Conservation (phyloP, 2,888 invertebrate genomes). For the Merodon equestris region DNA sequence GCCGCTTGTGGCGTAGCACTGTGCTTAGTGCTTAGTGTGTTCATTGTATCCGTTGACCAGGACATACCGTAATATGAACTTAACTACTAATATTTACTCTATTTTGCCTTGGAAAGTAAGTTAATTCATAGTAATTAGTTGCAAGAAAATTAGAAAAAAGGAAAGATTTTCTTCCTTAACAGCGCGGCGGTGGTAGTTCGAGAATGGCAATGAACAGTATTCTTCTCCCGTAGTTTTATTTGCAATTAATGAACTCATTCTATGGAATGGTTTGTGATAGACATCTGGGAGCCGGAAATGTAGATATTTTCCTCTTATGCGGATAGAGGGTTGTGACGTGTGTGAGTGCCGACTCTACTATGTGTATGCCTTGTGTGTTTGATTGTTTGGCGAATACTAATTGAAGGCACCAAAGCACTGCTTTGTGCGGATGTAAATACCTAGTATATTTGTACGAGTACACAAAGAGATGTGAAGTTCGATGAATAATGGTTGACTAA, state of each 20-base stretch:
- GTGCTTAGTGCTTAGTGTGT: too few relatives aligned
- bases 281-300: constrained; percentile 67
- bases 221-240: constrained; percentile 47
- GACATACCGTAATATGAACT: constrained; percentile 49
- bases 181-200: constrained; percentile 2
- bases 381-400: constrained; percentile 52
- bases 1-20: too few relatives aligned
- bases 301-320: constrained; percentile 33
- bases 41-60: too few relatives aligned
- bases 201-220: constrained; percentile 6
- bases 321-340: constrained; percentile 37
- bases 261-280: constrained; percentile 64
- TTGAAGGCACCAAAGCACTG: constrained; percentile 57
- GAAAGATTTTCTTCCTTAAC: constrained; percentile 37
- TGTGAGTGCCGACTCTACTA: constrained; percentile 38
- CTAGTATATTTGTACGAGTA: constrained; percentile 10
- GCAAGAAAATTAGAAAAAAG: constrained; percentile 56
- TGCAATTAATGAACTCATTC: constrained; percentile 65
- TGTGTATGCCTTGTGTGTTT: constrained; percentile 9
- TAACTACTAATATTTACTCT: constrained; percentile 38
- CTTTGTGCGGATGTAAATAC: neutral
- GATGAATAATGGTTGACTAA: constrained; percentile 57
- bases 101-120: constrained; percentile 47
- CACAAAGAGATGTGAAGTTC: constrained; percentile 52
- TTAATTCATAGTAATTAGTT: constrained; percentile 66